These are phyloP conservation scores for Nesoenas mayeri DNA, from an alignment of 2,113 vertebrate genomes.

Conservation along the genomic window DNA sequence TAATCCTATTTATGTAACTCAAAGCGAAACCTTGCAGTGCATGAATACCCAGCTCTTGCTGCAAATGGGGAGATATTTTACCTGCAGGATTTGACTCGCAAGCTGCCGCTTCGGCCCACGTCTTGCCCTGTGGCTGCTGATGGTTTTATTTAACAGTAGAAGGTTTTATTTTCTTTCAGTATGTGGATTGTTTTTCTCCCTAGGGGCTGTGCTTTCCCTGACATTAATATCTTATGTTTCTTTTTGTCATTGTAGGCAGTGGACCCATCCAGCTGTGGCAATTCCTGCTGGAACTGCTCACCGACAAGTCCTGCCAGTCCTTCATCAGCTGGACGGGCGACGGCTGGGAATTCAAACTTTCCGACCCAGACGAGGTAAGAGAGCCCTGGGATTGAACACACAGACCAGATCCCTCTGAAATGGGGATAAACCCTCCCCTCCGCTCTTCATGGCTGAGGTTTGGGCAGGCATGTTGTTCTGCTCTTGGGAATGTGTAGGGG, in stretches of 20 bases:
- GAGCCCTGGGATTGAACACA: background rate
- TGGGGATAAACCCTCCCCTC: background rate
- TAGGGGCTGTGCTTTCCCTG: background rate
- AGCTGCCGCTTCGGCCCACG: background rate
- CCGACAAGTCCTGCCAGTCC: slow-evolving; percentile 98
- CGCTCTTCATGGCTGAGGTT: background rate
- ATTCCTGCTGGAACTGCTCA: slow-evolving; percentile 96
- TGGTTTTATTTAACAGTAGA: background rate
- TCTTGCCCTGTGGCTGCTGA: background rate
- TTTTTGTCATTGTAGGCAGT: slow-evolving; percentile 83
- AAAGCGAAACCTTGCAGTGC: background rate
- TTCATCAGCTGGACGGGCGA: slow-evolving; percentile 99
- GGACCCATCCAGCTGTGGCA: slow-evolving; percentile 99
- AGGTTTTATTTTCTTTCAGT: background rate
- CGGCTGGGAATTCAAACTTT: slow-evolving; percentile 99
- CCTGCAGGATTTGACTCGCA: background rate
- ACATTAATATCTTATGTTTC: background rate
- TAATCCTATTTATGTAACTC: slow-evolving; percentile 61
- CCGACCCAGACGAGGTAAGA: slow-evolving; percentile 97
- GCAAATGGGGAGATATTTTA: background rate
- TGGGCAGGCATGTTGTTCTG: background rate
- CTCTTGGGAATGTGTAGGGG: background rate
- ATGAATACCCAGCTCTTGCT: background rate
- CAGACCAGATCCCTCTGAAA: background rate
- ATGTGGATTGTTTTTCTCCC: too few relatives aligned